phyloP scores from a whole-genome alignment of 2,113 vertebrate genomes.

The Perca flavescens region DNA sequence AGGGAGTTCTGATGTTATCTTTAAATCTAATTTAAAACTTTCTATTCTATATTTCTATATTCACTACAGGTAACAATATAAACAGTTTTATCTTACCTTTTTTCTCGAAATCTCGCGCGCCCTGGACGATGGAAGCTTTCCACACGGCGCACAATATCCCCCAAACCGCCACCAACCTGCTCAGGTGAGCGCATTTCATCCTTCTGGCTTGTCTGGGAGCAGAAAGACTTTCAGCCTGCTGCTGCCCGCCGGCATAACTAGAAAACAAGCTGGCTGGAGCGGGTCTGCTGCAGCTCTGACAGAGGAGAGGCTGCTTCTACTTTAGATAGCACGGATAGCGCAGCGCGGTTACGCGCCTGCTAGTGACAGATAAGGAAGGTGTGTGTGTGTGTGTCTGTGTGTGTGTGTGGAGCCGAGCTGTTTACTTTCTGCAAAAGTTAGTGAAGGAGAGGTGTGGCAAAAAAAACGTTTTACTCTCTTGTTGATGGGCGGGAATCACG shows the following conservation, averaged over 20 bases:
- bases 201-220: constrained; percentile 56
- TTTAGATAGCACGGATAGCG: constrained; percentile 69
- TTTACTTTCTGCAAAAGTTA: constrained; percentile 73
- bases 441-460: constrained; percentile 50
- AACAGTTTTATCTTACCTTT: constrained; percentile 74
- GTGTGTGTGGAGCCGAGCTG: constrained; percentile 46
- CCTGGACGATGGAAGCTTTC: not conserved
- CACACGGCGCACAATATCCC: constrained; percentile 36
- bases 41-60: too few species aligned
- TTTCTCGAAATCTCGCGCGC: constrained; percentile 58
- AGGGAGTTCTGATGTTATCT: too few species aligned
- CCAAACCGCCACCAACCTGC: constrained; percentile 50
- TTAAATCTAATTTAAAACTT: too few species aligned
- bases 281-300: constrained; percentile 14
- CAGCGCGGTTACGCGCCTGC: constrained; percentile 67
- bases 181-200: constrained; percentile 73
- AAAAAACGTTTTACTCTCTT: constrained; percentile 16
- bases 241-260: constrained; percentile 63
- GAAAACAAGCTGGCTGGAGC: constrained; percentile 23
- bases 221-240: constrained; percentile 27
- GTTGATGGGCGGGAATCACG: constrained; percentile 49
- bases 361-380: constrained; percentile 73
- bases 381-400: too few species aligned
- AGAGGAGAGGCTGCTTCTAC: constrained; percentile 33
- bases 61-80: fast-evolving